Percentiles rank a stretch among this genome's conserved stretches.
Evolutionary conservation across 64 coral and sea anemone species (phyloP).

Genomic region (Platygyra sinensis): DNA sequence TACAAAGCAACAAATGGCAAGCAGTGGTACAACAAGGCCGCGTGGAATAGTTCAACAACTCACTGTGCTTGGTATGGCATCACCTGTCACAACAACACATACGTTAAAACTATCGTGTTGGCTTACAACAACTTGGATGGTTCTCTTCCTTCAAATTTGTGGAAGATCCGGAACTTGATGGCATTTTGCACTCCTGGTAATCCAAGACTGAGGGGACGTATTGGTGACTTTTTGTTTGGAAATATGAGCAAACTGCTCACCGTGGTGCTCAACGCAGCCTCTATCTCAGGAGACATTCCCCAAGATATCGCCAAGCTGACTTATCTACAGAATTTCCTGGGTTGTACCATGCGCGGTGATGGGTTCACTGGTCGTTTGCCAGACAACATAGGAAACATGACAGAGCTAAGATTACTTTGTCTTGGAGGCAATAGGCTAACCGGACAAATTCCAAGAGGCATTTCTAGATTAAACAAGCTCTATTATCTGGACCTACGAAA

Average conservation of each 20-base stretch:
- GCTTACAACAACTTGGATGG: constrained; percentile 6
- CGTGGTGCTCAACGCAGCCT: not conserved
- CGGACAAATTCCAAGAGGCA: constrained; percentile 14
- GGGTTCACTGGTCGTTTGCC: constrained; percentile 7
- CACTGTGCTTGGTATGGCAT: constrained; percentile 29
- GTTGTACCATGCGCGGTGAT: not conserved
- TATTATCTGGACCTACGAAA: constrained; percentile 6
- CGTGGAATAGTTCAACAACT: constrained; percentile 20
- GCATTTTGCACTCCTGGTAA: not conserved
- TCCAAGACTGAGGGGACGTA: not conserved
- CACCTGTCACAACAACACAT: not conserved
- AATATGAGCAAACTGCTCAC: constrained; percentile 18
- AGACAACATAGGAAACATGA: constrained; percentile 22
- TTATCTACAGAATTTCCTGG: not conserved
- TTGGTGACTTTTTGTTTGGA: constrained; percentile 25
- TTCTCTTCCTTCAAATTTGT: not conserved
- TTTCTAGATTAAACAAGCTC: not conserved
- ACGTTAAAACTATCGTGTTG: not conserved
- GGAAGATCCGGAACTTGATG: constrained; percentile 16
- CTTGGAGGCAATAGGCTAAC: constrained; percentile 10
- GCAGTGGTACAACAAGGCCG: constrained; percentile 12
- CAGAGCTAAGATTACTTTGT: not conserved
- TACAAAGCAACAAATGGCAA: constrained; percentile 24
- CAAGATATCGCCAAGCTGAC: not conserved
- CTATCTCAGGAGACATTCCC: constrained; percentile 6